Conservation (phyloP, 1,140 invertebrate genomes). For the Pogonus chalceus region DNA sequence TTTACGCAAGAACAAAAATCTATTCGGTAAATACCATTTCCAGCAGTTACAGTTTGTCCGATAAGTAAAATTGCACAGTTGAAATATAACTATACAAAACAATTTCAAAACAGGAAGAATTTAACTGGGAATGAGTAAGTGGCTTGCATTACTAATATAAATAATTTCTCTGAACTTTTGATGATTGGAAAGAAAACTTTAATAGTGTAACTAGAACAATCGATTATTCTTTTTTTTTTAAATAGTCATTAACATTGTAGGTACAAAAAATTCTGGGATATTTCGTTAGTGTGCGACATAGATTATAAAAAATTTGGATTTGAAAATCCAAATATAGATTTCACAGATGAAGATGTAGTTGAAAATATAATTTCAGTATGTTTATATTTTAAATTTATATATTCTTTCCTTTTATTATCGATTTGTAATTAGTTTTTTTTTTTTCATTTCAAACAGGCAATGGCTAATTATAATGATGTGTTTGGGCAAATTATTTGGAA, state of each 20-base stretch:
- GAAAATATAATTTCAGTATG: neutral
- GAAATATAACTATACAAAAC: neutral
- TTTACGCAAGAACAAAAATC: slow-evolving; percentile 1
- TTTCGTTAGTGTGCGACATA: neutral
- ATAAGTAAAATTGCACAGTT: neutral
- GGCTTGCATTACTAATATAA: neutral
- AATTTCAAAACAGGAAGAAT: neutral
- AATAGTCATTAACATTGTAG: no score
- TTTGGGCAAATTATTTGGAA: no score
- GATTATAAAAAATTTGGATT: no score
- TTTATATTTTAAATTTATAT: neutral
- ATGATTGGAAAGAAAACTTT: neutral
- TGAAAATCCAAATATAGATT: neutral
- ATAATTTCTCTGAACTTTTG: no score
- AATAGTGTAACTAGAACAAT: no score
- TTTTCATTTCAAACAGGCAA: neutral
- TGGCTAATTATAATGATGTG: neutral
- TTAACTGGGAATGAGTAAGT: neutral
- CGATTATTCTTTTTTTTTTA: no score
- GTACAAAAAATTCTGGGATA: neutral
- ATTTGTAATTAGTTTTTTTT: neutral
- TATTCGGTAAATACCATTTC: neutral
- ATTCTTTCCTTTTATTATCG: neutral
- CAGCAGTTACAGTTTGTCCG: neutral
- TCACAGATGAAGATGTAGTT: neutral